Evolutionary conservation across 2,113 vertebrate species (phyloP).

Genomic region (Romanogobio albipinnatus): DNA sequence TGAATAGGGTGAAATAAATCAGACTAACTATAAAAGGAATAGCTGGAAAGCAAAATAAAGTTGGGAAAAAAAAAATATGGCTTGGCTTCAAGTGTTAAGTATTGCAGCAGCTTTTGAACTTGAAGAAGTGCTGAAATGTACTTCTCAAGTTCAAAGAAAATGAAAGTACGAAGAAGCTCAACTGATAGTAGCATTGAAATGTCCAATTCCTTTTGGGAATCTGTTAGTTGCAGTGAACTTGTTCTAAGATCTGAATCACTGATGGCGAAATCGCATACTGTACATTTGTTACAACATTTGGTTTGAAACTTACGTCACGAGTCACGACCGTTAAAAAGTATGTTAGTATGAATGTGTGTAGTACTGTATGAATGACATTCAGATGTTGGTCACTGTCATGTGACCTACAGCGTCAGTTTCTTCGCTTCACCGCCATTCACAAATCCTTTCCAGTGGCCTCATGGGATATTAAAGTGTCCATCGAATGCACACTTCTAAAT

Average conservation of each 20-base stretch:
- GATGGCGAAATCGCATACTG: no score
- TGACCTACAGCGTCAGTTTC: no score
- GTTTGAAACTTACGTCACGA: no score
- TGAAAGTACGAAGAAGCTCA: constrained; percentile 51
- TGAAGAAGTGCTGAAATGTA: constrained; percentile 38
- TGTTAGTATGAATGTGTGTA: no score
- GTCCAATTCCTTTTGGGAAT: neutral
- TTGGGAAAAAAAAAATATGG: neutral
- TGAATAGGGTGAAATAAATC: neutral
- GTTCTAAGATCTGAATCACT: neutral
- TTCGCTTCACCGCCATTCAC: no score
- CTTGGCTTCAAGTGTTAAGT: constrained; percentile 16
- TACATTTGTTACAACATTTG: no score
- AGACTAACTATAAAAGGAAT: constrained; percentile 5
- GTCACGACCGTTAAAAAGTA: no score
- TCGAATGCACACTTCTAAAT: no score
- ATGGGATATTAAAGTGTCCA: no score
- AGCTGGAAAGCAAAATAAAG: neutral
- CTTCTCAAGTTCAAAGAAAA: neutral
- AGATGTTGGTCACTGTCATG: no score
- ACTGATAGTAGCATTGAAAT: neutral
- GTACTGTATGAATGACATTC: no score
- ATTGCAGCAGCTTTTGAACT: constrained; percentile 8
- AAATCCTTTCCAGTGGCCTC: no score
- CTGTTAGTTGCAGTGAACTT: neutral